Evolutionary conservation across 2,113 vertebrate genomes (phyloP).

Genomic region (Phyllopteryx taeniolatus): DNA sequence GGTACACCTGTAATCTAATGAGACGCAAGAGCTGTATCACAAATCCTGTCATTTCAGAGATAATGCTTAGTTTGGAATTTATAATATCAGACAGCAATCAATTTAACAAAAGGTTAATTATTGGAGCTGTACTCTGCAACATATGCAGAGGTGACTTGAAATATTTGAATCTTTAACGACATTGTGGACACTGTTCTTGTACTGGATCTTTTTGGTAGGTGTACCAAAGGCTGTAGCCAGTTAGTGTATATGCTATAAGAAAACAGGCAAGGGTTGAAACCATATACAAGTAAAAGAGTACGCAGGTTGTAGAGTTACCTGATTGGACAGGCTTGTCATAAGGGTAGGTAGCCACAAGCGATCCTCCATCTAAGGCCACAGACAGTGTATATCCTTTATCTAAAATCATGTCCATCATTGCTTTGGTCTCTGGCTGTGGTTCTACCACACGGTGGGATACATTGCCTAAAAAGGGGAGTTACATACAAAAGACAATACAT

Average conservation of each 20-base stretch:
- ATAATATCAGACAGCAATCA: neutral
- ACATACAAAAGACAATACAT: neutral
- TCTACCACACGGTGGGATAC: slow-evolving; percentile 74
- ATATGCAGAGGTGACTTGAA: neutral
- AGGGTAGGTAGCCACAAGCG: slow-evolving; percentile 88
- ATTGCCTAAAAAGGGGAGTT: slow-evolving; percentile 74
- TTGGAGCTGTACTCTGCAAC: neutral
- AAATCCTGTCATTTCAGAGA: neutral
- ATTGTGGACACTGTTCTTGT: neutral
- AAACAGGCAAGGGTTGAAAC: neutral
- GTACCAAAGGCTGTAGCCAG: neutral
- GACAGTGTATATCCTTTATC: slow-evolving; percentile 87
- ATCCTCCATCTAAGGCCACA: slow-evolving; percentile 90
- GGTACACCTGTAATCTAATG: too few species aligned
- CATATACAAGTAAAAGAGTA: neutral
- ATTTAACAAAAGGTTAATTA: neutral
- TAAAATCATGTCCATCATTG: slow-evolving; percentile 86
- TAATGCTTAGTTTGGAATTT: neutral
- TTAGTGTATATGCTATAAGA: neutral
- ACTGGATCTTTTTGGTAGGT: neutral
- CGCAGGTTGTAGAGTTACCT: slow-evolving; percentile 65
- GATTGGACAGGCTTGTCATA: slow-evolving; percentile 91
- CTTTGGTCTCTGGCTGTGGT: slow-evolving; percentile 86
- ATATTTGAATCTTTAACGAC: neutral
- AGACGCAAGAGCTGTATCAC: neutral